A percentile compares a stretch with the other conserved stretches of the same genome.
These are phyloP conservation scores for Lichenostomus cassidix DNA, from an alignment of 2,113 vertebrate genomes.

Conservation along the genomic window DNA sequence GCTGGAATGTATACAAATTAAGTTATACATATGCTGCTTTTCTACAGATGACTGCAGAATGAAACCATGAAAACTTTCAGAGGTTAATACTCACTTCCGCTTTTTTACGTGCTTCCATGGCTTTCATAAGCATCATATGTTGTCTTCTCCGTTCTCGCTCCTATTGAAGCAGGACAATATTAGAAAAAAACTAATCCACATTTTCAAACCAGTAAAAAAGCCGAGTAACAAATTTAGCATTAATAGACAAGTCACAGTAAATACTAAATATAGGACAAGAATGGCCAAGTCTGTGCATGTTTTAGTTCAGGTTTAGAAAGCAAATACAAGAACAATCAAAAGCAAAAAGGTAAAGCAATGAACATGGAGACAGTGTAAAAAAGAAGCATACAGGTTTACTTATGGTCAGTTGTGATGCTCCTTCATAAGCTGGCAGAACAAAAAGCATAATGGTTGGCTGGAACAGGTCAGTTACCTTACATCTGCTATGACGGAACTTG, in stretches of 20 bases:
- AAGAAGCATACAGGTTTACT: slow-evolving; percentile 84
- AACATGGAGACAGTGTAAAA: slow-evolving; percentile 85
- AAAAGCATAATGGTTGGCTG: slow-evolving; percentile 85
- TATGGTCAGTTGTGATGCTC: slow-evolving; percentile 85
- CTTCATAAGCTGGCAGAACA: slow-evolving; percentile 81
- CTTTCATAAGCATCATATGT: slow-evolving; percentile 95
- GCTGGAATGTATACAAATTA: background rate
- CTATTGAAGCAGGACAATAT: slow-evolving; percentile 78
- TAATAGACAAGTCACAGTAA: slow-evolving; percentile 81
- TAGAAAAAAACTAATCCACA: slow-evolving; percentile 66
- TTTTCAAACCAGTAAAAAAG: slow-evolving; percentile 47
- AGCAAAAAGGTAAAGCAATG: slow-evolving; percentile 86
- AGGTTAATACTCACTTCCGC: slow-evolving; percentile 83
- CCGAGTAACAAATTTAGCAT: slow-evolving; percentile 77
- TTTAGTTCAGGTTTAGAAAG: slow-evolving; percentile 85
- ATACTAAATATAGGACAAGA: slow-evolving; percentile 83
- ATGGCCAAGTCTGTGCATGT: slow-evolving; percentile 83
- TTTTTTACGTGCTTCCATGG: slow-evolving; percentile 92
- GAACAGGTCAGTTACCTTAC: slow-evolving; percentile 83
- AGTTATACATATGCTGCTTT: background rate
- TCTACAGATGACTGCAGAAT: background rate
- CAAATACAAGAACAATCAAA: slow-evolving; percentile 83
- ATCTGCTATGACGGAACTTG: slow-evolving; percentile 77
- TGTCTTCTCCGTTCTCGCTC: slow-evolving; percentile 91
- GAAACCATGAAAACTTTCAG: background rate